Conservation (phyloP, 92 coral and sea anemone genomes). For the Galaxea fascicularis region DNA sequence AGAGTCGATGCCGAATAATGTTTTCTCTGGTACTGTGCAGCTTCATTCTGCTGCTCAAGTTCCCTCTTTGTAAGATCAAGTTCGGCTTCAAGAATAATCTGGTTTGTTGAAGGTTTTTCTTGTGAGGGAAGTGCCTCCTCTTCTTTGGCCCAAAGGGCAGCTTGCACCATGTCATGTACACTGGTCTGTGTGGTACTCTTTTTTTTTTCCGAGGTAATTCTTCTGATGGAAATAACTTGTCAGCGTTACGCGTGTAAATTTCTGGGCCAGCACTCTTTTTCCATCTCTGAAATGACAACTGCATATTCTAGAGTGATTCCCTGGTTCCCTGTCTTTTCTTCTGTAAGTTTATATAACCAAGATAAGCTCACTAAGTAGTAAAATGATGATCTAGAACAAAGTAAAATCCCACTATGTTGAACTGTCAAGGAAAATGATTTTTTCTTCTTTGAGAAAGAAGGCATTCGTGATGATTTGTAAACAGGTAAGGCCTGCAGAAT, state of each 20-base stretch:
- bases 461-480: too few relatives aligned
- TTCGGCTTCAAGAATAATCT: conserved; percentile 48
- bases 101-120: conserved; percentile 25
- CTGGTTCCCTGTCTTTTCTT: conserved; percentile 28
- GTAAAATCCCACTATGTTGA: too few relatives aligned
- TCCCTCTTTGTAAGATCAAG: conserved; percentile 27
- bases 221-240: conserved; percentile 45
- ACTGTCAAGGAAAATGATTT: too few relatives aligned
- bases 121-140: conserved; percentile 19
- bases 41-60: conserved; percentile 33
- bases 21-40: conserved; percentile 17
- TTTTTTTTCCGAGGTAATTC: conserved; percentile 20
- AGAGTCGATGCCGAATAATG: conserved; percentile 32
- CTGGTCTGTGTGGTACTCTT: conserved; percentile 10
- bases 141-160: conserved; percentile 16
- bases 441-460: too few relatives aligned
- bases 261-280: conserved; percentile 29
- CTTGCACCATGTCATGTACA: conserved; percentile 5
- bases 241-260: conserved; percentile 38
- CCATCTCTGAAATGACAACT: conserved; percentile 58
- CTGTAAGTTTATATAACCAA: background rate
- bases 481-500: too few relatives aligned
- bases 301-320: conserved; percentile 26
- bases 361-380: background rate
- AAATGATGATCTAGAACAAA: too few relatives aligned